Percentiles rank a stretch among this genome's conserved stretches.
Conservation (phyloP, 1,140 invertebrate genomes). For the Drosophila funebris region DNA sequence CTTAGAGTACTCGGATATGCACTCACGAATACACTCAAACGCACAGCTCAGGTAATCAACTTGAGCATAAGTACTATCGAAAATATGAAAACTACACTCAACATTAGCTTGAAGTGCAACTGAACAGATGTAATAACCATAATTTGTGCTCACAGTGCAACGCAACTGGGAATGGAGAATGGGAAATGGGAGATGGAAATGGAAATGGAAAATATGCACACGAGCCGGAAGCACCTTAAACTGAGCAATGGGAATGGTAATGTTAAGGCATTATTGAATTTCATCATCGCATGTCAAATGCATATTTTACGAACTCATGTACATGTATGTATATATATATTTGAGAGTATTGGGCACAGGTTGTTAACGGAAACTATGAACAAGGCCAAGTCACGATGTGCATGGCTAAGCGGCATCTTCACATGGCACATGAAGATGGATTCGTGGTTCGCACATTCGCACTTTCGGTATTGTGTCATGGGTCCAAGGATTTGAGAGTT, state of each 20-base stretch:
- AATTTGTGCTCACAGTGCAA: constrained; percentile 29
- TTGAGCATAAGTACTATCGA: neutral
- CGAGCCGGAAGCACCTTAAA: neutral
- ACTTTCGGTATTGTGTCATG: constrained; percentile 16
- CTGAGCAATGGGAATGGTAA: neutral
- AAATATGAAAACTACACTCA: neutral
- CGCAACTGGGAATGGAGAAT: neutral
- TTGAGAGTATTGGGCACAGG: constrained; percentile 2
- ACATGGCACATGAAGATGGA: constrained; percentile 15
- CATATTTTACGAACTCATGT: constrained; percentile 61
- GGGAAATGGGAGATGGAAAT: neutral
- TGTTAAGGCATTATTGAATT: constrained; percentile 41
- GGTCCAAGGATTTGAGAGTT: neutral
- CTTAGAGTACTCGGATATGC: neutral
- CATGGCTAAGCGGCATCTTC: constrained; percentile 18
- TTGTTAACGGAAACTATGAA: constrained; percentile 1
- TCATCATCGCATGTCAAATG: constrained; percentile 77
- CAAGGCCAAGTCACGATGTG: neutral
- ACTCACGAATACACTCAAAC: neutral
- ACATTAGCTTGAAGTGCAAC: neutral
- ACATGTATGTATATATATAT: too few species aligned
- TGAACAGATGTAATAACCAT: constrained; percentile 38
- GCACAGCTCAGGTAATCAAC: constrained; percentile 11
- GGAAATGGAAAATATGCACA: neutral
- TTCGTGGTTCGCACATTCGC: constrained; percentile 14